These are phyloP conservation scores for Schmidtea mediterranea DNA, from an alignment of 1,140 invertebrate genomes.

Conservation along the genomic window DNA sequence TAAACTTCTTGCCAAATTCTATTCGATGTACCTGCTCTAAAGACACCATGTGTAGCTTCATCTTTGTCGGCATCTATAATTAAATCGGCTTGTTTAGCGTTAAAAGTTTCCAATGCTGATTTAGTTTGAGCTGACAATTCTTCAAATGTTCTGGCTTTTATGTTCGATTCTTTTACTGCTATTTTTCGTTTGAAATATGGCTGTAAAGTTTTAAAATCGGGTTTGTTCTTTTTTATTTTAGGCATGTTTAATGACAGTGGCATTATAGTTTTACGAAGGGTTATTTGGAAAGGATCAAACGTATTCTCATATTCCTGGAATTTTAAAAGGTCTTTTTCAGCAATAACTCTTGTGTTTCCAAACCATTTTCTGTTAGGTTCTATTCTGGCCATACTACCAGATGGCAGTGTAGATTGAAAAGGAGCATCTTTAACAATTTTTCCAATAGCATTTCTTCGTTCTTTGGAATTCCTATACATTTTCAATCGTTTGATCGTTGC, in stretches of 20 bases:
- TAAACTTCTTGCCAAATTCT: slow-evolving; percentile 97
- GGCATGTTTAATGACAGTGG: slow-evolving; percentile 80
- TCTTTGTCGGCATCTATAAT: slow-evolving; percentile 21
- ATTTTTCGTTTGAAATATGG: slow-evolving; percentile 85
- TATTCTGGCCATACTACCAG: slow-evolving; percentile 65
- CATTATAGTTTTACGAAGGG: slow-evolving; percentile 78
- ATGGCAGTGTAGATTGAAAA: slow-evolving; percentile 59
- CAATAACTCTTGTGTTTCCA: slow-evolving; percentile 45
- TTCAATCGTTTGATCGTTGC: not conserved
- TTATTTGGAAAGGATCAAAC: slow-evolving; percentile 81
- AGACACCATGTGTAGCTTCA: slow-evolving; percentile 25
- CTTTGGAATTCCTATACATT: slow-evolving; percentile 6
- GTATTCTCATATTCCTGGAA: slow-evolving; percentile 83
- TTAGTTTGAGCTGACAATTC: slow-evolving; percentile 11
- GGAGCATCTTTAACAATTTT: slow-evolving; percentile 76
- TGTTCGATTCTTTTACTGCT: slow-evolving; percentile 58
- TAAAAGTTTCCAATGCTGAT: slow-evolving; percentile 38
- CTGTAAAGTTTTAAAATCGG: slow-evolving; percentile 81
- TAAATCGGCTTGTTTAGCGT: slow-evolving; percentile 40
- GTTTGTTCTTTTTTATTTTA: slow-evolving; percentile 51
- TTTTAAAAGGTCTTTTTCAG: slow-evolving; percentile 70
- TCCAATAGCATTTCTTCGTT: slow-evolving; percentile 40
- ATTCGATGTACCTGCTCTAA: slow-evolving; percentile 55
- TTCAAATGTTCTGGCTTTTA: slow-evolving; percentile 35
- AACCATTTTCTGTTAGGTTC: slow-evolving; percentile 97